Percentiles rank a stretch among this genome's conserved stretches.
Evolutionary conservation across 2,797 vertebrate species (phyloP).

Genomic region (Gallirallus australis): DNA sequence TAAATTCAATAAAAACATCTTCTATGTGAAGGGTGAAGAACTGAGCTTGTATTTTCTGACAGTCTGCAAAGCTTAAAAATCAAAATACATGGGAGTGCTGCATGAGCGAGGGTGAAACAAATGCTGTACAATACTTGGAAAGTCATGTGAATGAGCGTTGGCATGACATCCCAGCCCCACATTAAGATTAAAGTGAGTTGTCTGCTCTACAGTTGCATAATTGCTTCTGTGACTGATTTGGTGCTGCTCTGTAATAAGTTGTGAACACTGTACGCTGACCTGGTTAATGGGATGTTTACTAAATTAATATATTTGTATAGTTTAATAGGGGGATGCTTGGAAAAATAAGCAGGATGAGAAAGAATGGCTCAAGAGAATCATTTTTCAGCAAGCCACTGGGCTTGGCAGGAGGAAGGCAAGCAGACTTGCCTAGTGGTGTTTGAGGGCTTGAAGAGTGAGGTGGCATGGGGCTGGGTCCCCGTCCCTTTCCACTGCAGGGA

Average conservation of each 20-base stretch:
- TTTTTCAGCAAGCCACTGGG: neutral
- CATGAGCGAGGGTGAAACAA: neutral
- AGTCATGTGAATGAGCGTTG: slow-evolving; percentile 29
- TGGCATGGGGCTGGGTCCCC: neutral
- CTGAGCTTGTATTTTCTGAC: neutral
- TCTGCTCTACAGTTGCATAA: slow-evolving; percentile 38
- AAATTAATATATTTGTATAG: slow-evolving; percentile 61
- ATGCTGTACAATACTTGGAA: neutral
- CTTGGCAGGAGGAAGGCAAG: neutral
- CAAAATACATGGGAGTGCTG: neutral
- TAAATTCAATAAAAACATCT: neutral
- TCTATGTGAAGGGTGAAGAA: neutral
- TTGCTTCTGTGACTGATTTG: slow-evolving; percentile 62
- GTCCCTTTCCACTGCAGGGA: neutral
- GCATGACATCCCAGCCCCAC: neutral
- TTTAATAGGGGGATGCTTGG: slow-evolving; percentile 47
- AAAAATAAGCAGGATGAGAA: slow-evolving; percentile 52
- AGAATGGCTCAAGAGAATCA: neutral
- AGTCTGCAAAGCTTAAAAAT: slow-evolving; percentile 5
- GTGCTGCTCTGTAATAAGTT: slow-evolving; percentile 45
- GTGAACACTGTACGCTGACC: slow-evolving; percentile 45
- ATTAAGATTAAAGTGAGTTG: slow-evolving; percentile 56
- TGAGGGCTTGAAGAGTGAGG: neutral
- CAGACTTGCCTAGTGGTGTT: neutral
- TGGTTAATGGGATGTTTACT: slow-evolving; percentile 69